phyloP scores from a whole-genome alignment of 1,140 invertebrate genomes.

The Prorops nasuta region DNA sequence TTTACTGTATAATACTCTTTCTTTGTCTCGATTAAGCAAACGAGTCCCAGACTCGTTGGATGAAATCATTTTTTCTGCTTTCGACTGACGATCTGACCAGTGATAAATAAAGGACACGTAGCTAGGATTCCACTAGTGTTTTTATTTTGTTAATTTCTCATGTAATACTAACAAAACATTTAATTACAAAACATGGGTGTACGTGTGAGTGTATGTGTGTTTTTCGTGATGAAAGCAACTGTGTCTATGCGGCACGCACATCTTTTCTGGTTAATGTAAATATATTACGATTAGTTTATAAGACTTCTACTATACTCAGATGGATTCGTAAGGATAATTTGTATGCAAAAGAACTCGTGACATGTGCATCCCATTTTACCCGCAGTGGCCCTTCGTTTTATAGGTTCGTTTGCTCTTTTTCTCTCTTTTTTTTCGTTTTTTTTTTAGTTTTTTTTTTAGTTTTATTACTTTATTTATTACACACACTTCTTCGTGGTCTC shows the following conservation, averaged over 20 bases:
- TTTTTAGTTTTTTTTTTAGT: too few species aligned
- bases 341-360: slow-evolving; percentile 32
- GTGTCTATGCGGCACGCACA: slow-evolving; percentile 35
- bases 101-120: background rate
- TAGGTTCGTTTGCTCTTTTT: too few species aligned
- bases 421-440: too few species aligned
- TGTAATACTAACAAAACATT: slow-evolving; percentile 53
- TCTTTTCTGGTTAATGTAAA: slow-evolving; percentile 27
- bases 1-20: background rate
- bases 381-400: slow-evolving; percentile 16
- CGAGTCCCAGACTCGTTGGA: background rate
- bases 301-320: slow-evolving; percentile 44
- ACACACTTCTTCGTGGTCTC: too few species aligned
- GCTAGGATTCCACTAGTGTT: slow-evolving; percentile 32
- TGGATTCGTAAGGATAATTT: slow-evolving; percentile 43
- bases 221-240: slow-evolving; percentile 34
- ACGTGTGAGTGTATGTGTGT: slow-evolving; percentile 20
- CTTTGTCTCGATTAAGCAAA: too few species aligned
- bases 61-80: background rate
- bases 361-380: slow-evolving; percentile 22
- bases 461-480: too few species aligned
- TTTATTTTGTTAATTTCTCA: slow-evolving; percentile 48
- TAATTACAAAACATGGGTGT: slow-evolving; percentile 47
- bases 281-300: slow-evolving; percentile 49
- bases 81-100: background rate